These are phyloP conservation scores for Bellardia pandia DNA, from an alignment of 2,888 invertebrate species.

Conservation along the genomic window DNA sequence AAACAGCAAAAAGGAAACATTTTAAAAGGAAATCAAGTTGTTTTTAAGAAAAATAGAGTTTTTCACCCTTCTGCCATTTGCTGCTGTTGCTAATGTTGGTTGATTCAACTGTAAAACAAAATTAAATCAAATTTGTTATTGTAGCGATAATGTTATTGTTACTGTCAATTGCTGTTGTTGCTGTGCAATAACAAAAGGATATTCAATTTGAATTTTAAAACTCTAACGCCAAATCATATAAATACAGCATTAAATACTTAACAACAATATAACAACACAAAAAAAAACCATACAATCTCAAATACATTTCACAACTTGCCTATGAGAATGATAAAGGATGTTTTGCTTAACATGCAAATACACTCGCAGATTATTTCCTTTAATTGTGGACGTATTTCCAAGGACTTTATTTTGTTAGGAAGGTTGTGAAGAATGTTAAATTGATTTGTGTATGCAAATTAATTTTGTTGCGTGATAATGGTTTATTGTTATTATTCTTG, in stretches of 20 bases:
- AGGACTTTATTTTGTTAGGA: background rate
- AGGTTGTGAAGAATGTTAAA: conserved; percentile 1
- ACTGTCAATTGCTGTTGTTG: conserved; percentile 4
- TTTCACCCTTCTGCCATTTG: conserved; percentile 1
- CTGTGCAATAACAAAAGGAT: conserved; percentile 57
- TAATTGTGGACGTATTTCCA: background rate
- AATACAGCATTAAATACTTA: conserved; percentile 52
- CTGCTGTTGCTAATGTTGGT: conserved; percentile 38
- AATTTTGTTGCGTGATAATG: background rate
- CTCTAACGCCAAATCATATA: conserved; percentile 36
- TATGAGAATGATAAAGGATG: conserved; percentile 12
- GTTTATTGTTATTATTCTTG: conserved; percentile 10
- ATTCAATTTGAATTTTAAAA: conserved; percentile 53
- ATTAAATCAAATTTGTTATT: conserved; percentile 67
- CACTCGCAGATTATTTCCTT: background rate
- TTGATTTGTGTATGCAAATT: conserved; percentile 40
- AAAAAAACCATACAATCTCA: conserved; percentile 23
- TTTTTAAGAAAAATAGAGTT: conserved; percentile 43
- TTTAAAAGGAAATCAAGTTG: conserved; percentile 64
- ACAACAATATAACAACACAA: conserved; percentile 34
- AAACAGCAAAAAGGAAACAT: conserved; percentile 53
- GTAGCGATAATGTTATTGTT: conserved; percentile 19
- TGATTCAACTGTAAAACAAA: conserved; percentile 66
- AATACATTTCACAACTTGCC: conserved; percentile 25
- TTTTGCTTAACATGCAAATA: conserved; percentile 18